Base-by-base conservation (phyloP, 2,888 invertebrate species). In the Bugulina stolonifera region DNA sequence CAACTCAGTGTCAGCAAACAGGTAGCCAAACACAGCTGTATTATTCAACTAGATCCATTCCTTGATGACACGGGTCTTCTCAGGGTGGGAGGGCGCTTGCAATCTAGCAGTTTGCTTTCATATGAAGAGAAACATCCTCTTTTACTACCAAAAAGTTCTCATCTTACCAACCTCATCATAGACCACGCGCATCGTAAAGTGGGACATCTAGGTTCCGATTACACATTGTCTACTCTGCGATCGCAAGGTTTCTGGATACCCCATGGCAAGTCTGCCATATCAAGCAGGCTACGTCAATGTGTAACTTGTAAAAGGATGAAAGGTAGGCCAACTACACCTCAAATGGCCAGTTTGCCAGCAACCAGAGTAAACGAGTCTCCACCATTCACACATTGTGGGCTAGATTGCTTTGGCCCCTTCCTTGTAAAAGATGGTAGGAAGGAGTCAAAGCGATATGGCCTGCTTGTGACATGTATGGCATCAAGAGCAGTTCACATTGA, bases 71-170 rank as follows among this genome's bases (percentile, higher is more conserved):
- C 18, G 18, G 57, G 57, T 18, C 5, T 57, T 25, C 14, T 57
- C 5, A 57, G 57, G 23, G 57, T 57, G 57, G 57, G 57, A 57
- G 57, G 57, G 25, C 14, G 57, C n/a, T n/a, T 57, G 10, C 14
- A 57, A 25, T n/a, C 10, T 18, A 57, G 57, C 57, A 3, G 25
- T 22, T 57, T 57, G 5, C 25, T 57, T 5, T 5, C 10, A 5
- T 57, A n/a, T 57, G 57, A 57, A 5, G 57, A 57, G 57, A 57
- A 57, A 57, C 57, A 57, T 57, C 57, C 25, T 18, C 14, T 57
- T 5, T 5, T 57, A 5, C 25, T 57, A 57, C 57, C 57, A 18
- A 57, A 57, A 25, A n/a, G 5, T 5, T 5, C n/a, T 57, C 14
- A 57, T 5, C 57, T 57, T 5, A 57, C 57, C 5, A 14, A 3